These are phyloP conservation scores for Lucinisca nassula DNA, from an alignment of 2,888 invertebrate genomes.

Conservation along the genomic window DNA sequence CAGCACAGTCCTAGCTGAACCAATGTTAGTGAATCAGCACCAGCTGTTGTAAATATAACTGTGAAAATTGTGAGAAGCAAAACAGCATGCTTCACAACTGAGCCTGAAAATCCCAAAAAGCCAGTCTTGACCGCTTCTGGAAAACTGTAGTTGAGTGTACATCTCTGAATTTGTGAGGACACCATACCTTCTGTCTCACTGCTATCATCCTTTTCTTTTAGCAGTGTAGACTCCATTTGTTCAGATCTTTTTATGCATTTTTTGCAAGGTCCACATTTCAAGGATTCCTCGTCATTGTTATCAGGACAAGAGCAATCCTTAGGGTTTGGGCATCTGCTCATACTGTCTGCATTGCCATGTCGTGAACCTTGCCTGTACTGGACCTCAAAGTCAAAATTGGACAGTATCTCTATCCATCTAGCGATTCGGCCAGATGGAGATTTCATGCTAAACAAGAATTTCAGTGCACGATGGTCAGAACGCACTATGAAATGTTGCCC, in stretches of 20 bases:
- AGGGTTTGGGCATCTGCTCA: constrained; percentile 24
- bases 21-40: not conserved
- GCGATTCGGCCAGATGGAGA: constrained; percentile 22
- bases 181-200: not conserved
- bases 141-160: not conserved
- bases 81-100: not conserved
- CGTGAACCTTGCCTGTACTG: constrained; percentile 8
- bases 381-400: constrained; percentile 12
- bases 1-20: not conserved
- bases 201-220: no score
- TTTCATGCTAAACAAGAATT: constrained; percentile 19
- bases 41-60: not conserved
- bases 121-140: not conserved
- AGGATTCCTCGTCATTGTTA: constrained; percentile 20
- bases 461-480: constrained; percentile 23
- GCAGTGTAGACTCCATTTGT: no score
- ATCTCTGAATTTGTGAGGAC: not conserved
- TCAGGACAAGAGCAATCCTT: constrained; percentile 40
- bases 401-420: constrained; percentile 36
- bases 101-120: not conserved
- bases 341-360: constrained; percentile 27
- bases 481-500: constrained; percentile 11
- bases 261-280: not conserved
- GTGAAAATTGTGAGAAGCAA: not conserved
- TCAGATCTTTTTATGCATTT: no score